Evolutionary conservation across 2,888 invertebrate species (phyloP).

Genomic region (Schrankia costaestrigalis): DNA sequence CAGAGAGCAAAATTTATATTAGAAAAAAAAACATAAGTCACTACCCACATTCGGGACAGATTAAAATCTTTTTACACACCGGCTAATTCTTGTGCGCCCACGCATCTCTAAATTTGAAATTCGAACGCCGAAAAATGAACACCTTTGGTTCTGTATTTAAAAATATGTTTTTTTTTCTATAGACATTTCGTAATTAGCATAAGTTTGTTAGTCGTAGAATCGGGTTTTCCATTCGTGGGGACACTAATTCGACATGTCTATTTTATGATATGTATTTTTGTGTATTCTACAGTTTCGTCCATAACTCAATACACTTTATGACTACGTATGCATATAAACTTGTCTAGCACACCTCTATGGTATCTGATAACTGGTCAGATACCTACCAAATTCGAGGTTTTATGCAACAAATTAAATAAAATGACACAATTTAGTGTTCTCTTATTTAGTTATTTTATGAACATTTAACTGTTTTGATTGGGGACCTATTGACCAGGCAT

Average conservation of each 20-base stretch:
- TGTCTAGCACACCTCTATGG: constrained; percentile 45
- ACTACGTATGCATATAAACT: constrained; percentile 55
- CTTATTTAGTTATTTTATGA: constrained; percentile 11
- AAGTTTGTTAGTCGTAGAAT: constrained; percentile 46
- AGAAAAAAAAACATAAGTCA: constrained; percentile 66
- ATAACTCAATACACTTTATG: constrained; percentile 66
- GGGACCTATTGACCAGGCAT: no score
- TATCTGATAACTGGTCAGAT: constrained; percentile 52
- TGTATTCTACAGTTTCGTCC: constrained; percentile 45
- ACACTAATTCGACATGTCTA: constrained; percentile 60
- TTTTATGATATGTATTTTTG: constrained; percentile 63
- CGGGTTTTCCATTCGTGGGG: constrained; percentile 61
- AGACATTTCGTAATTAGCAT: constrained; percentile 63
- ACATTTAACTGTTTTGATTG: constrained; percentile 4
- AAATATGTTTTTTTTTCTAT: constrained; percentile 36
- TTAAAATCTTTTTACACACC: constrained; percentile 69
- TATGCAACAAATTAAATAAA: constrained; percentile 26
- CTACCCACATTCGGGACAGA: constrained; percentile 65
- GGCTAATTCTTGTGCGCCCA: constrained; percentile 66
- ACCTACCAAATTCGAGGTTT: constrained; percentile 35
- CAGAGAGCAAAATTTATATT: constrained; percentile 58
- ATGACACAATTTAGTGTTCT: constrained; percentile 23
- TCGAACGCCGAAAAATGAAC: constrained; percentile 54
- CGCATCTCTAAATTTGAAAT: constrained; percentile 64
- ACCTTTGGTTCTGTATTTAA: constrained; percentile 40